Evolutionary conservation across 2,113 vertebrate species (phyloP).

Genomic region (Prietella phreatophila): DNA sequence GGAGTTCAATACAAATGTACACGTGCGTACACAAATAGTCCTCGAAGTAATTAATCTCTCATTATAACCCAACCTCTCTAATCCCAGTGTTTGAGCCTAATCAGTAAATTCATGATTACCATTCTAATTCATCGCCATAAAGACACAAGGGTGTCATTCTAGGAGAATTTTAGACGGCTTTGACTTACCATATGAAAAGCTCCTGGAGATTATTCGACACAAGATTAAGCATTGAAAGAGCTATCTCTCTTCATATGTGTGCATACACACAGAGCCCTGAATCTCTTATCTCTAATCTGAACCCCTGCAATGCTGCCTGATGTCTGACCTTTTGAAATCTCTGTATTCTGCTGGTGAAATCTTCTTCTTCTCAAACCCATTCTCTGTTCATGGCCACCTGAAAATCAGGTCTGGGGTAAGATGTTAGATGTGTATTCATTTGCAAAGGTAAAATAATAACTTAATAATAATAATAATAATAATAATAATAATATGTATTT

Average conservation of each 20-base stretch:
- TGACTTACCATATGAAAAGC: slow-evolving; percentile 21
- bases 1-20: background rate
- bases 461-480: too few species aligned
- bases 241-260: background rate
- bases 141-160: background rate
- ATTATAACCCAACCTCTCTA: slow-evolving; percentile 27
- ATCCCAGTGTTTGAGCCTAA: slow-evolving; percentile 40
- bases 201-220: slow-evolving; percentile 33
- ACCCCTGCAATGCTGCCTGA: slow-evolving; percentile 30
- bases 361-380: background rate
- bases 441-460: too few species aligned
- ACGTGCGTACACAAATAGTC: slow-evolving; percentile 8
- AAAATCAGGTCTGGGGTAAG: background rate
- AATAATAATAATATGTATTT: background rate
- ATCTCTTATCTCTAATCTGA: slow-evolving; percentile 43
- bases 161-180: background rate
- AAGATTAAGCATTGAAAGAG: background rate
- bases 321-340: slow-evolving; percentile 45
- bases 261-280: slow-evolving; percentile 24
- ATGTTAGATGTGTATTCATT: background rate
- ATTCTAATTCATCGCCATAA: slow-evolving; percentile 22
- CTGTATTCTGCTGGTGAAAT: background rate
- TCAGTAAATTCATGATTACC: slow-evolving; percentile 36
- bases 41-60: slow-evolving; percentile 25
- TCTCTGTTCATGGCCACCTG: background rate